These are phyloP conservation scores for Callyntrura sp. DNA, from an alignment of 2,888 invertebrate species.

Conservation along the genomic window DNA sequence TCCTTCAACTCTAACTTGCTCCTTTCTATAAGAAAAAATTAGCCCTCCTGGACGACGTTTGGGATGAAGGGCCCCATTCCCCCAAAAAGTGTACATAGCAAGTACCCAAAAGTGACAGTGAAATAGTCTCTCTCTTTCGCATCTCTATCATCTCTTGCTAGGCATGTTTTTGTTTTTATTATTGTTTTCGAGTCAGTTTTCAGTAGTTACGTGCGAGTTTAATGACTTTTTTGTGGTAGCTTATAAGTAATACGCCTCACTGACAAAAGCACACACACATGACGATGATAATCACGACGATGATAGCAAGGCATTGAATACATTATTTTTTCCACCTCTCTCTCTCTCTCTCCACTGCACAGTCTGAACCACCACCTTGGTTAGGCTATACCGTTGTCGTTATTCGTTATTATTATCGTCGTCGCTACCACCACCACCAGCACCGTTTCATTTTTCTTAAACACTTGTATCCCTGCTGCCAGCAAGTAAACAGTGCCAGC, in stretches of 20 bases:
- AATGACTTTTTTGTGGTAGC: slow-evolving; percentile 59
- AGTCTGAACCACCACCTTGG: no score
- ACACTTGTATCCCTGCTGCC: neutral
- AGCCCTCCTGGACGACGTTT: no score
- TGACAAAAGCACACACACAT: neutral
- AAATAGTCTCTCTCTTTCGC: slow-evolving; percentile 13
- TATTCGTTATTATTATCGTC: no score
- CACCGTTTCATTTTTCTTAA: neutral
- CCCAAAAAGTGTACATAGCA: no score
- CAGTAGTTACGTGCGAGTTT: slow-evolving; percentile 66
- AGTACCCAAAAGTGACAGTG: slow-evolving; percentile 18
- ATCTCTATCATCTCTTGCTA: no score
- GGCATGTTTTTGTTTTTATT: slow-evolving; percentile 26
- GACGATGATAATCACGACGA: neutral
- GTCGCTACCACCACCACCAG: neutral
- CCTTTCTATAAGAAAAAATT: no score
- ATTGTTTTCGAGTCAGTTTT: slow-evolving; percentile 19
- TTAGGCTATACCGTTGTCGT: no score
- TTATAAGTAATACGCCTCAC: slow-evolving; percentile 8
- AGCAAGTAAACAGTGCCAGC: no score
- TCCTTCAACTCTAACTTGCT: no score
- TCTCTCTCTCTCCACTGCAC: no score
- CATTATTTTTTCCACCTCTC: slow-evolving; percentile 15
- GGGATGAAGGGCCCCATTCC: no score
- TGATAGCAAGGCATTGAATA: neutral